These are phyloP conservation scores for Acestrorhynchus altus DNA, from an alignment of 2,797 vertebrate genomes.

Conservation along the genomic window DNA sequence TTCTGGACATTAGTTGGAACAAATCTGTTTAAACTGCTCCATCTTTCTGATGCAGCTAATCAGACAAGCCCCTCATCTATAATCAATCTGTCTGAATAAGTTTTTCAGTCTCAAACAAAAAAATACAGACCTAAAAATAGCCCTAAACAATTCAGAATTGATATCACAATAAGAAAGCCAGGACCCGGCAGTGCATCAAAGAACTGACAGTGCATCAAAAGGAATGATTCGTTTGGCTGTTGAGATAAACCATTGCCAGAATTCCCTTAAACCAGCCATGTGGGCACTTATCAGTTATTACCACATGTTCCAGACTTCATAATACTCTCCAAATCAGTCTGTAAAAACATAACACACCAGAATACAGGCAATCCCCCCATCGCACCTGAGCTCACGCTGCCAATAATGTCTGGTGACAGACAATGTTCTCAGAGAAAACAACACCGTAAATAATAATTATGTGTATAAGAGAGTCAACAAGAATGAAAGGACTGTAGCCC, in stretches of 20 bases:
- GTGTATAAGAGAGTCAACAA: conserved; percentile 26
- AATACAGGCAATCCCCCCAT: not conserved
- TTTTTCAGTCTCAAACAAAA: too few relatives aligned
- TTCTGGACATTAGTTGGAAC: too few relatives aligned
- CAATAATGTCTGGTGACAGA: not conserved
- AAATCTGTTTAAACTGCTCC: too few relatives aligned
- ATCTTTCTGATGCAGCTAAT: too few relatives aligned
- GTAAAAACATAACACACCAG: conserved; percentile 1
- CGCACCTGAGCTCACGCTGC: not conserved
- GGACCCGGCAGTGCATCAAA: not conserved
- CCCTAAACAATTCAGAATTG: not conserved
- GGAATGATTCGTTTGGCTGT: not conserved
- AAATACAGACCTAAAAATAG: not conserved
- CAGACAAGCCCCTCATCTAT: not conserved
- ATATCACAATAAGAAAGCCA: not conserved
- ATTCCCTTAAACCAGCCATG: not conserved
- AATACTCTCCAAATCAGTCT: not conserved
- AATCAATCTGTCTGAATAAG: not conserved
- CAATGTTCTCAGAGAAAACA: conserved; percentile 13
- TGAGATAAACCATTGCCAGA: not conserved
- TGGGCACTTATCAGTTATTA: not conserved
- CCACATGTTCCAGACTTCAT: not conserved
- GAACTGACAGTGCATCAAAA: not conserved
- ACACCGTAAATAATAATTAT: not conserved
- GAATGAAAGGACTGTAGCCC: not conserved